Conservation (phyloP, 2,888 invertebrate genomes). For the Epirrhoe tristata region DNA sequence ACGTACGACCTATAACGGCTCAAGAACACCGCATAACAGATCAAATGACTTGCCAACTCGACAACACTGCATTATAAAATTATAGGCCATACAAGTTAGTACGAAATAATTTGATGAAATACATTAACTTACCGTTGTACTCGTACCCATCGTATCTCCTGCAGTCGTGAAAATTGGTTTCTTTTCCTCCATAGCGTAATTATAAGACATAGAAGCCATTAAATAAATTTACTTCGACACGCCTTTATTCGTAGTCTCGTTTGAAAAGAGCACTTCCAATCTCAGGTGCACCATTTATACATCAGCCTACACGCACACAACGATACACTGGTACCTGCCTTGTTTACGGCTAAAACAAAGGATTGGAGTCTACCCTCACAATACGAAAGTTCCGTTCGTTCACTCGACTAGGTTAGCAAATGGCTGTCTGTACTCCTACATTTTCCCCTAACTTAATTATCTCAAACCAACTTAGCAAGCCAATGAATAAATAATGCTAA, state of each 20-base stretch:
- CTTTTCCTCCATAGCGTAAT: constrained; percentile 61
- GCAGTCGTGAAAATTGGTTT: constrained; percentile 65
- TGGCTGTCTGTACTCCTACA: not conserved
- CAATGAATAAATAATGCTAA: not conserved
- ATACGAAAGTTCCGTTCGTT: not conserved
- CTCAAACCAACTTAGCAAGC: not conserved
- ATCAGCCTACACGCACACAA: constrained; percentile 37
- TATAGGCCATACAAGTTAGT: not conserved
- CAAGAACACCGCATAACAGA: not conserved
- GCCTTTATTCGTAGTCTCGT: constrained; percentile 24
- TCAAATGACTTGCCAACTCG: constrained; percentile 18
- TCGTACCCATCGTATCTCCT: constrained; percentile 57
- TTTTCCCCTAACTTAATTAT: not conserved
- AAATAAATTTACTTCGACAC: constrained; percentile 2
- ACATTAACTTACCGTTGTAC: constrained; percentile 60
- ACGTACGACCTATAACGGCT: not conserved
- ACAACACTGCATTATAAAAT: not conserved
- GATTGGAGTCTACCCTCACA: constrained; percentile 48
- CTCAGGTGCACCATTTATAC: constrained; percentile 58
- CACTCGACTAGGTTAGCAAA: not conserved
- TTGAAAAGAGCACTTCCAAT: constrained; percentile 47
- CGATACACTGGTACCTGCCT: constrained; percentile 37
- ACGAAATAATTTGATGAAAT: not conserved
- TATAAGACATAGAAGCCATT: constrained; percentile 59
- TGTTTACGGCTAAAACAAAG: constrained; percentile 27